These are phyloP conservation scores for Scomber colias DNA, from an alignment of 2,113 vertebrate genomes.

Conservation along the genomic window DNA sequence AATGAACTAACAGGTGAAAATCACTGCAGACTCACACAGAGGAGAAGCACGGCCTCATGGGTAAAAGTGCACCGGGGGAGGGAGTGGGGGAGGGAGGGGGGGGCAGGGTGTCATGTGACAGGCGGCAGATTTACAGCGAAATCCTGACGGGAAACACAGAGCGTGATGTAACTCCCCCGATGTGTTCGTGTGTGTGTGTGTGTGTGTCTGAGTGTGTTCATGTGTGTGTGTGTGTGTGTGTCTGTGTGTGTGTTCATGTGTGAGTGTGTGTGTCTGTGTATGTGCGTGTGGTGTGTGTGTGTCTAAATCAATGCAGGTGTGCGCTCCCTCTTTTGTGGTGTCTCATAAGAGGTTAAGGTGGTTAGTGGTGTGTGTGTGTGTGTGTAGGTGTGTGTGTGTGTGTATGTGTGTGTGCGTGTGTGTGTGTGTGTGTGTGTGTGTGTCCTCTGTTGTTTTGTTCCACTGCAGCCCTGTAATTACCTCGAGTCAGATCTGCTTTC, in stretches of 20 bases:
- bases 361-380: conserved; percentile 6
- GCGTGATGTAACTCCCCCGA: conserved; percentile 14
- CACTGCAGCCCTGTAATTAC: conserved; percentile 71
- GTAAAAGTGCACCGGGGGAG: conserved; percentile 25
- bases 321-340: conserved; percentile 22
- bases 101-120: not conserved
- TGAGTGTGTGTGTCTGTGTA: conserved; percentile 1
- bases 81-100: not conserved
- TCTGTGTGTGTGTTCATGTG: conserved; percentile 24
- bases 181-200: conserved; percentile 31
- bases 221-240: conserved; percentile 10
- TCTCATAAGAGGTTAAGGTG: conserved; percentile 15
- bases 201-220: conserved; percentile 15
- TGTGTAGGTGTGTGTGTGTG: conserved; percentile 17
- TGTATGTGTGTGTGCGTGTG: conserved; percentile 10
- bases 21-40: too few species aligned
- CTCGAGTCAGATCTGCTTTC: conserved; percentile 62
- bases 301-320: not conserved
- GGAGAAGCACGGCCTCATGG: not conserved
- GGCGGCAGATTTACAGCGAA: conserved; percentile 43
- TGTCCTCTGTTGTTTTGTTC: conserved; percentile 62
- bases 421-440: conserved; percentile 11
- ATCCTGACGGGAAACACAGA: conserved; percentile 36
- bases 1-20: not conserved
- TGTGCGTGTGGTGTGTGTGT: not conserved